phyloP scores from a whole-genome alignment of 2,113 vertebrate species.

The Pluvialis apricaria region DNA sequence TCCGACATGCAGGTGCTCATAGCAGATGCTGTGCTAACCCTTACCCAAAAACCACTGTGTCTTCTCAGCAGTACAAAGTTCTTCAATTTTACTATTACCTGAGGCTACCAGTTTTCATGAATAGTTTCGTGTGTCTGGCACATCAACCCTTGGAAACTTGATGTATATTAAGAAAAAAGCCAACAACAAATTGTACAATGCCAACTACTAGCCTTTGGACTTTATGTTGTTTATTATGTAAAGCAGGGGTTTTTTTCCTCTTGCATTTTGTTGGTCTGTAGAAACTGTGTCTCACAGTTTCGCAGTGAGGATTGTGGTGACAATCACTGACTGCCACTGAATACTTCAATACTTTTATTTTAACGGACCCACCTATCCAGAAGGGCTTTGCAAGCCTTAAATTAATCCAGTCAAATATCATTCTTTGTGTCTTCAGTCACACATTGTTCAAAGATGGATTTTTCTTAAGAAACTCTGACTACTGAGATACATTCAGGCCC shows the following conservation, averaged over 20 bases:
- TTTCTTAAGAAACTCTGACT: not conserved
- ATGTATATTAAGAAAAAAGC: not conserved
- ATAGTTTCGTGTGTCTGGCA: not conserved
- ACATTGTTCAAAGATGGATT: not conserved
- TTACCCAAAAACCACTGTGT: not conserved
- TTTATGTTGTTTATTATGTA: not conserved
- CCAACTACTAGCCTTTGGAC: not conserved
- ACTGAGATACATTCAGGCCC: not conserved
- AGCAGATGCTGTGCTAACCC: not conserved
- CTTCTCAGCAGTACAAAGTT: not conserved
- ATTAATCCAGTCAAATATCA: not conserved
- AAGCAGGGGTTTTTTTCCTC: not conserved
- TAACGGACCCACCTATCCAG: not conserved
- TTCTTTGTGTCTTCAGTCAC: not conserved
- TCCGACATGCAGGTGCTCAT: not conserved
- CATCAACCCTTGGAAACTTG: not conserved
- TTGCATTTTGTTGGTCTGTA: not conserved
- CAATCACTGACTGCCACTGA: not conserved
- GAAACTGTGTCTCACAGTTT: not conserved
- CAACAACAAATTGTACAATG: not conserved
- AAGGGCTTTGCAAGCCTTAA: not conserved
- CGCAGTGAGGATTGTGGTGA: not conserved
- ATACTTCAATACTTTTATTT: not conserved
- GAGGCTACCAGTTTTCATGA: not conserved
- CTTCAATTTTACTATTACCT: not conserved